Evolutionary conservation across 2,888 invertebrate genomes (phyloP).

Genomic region (Molorchus minor): DNA sequence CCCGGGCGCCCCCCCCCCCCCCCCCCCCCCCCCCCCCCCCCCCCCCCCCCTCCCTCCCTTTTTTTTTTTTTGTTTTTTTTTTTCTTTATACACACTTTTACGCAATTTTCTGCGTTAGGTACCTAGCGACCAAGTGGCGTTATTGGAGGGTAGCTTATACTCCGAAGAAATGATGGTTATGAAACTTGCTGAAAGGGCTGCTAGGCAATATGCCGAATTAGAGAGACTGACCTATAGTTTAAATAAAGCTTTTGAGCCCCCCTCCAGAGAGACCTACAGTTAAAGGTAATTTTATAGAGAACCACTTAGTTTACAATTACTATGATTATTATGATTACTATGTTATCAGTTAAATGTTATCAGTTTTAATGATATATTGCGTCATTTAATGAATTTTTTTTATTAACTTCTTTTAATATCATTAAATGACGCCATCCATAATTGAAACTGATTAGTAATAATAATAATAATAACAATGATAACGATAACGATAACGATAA

Average conservation of each 20-base stretch:
- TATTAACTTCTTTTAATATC: no score
- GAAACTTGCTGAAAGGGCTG: constrained; percentile 67
- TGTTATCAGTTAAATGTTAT: no score
- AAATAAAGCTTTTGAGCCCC: constrained; percentile 61
- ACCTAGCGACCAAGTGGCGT: constrained; percentile 65
- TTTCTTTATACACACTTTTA: no score
- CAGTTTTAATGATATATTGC: no score
- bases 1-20: no score
- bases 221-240: constrained; percentile 63
- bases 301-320: neutral
- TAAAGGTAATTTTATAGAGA: neutral
- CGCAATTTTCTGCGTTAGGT: constrained; percentile 54
- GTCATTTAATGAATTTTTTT: no score
- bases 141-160: constrained; percentile 66
- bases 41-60: no score
- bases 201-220: constrained; percentile 67
- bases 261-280: neutral
- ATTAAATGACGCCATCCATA: no score
- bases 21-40: no score
- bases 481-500: constrained; percentile 3
- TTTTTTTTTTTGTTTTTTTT: no score
- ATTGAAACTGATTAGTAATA: no score
- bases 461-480: neutral
- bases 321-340: neutral
- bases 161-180: constrained; percentile 64